Conservation (phyloP, 2,888 invertebrate genomes). For the Ophonus ardosiacus region DNA sequence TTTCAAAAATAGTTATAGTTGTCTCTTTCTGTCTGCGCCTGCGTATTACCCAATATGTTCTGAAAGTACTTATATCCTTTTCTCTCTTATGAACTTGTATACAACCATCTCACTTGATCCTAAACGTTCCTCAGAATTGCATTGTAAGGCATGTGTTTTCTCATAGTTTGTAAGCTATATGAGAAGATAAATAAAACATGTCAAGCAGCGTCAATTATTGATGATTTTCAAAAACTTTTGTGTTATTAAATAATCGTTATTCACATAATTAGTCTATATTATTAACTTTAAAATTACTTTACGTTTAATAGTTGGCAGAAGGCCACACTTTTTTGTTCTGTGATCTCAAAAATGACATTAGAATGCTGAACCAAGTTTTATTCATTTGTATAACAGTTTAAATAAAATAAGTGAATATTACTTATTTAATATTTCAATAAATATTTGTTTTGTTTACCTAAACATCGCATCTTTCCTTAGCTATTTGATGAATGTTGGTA, state of each 20-base stretch:
- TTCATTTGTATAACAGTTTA: too few relatives aligned
- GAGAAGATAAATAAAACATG: too few relatives aligned
- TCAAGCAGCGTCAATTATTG: constrained; percentile 8
- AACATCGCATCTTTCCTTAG: neutral
- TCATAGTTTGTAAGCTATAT: too few relatives aligned
- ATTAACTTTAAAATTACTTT: constrained; percentile 1
- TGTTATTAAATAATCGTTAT: neutral
- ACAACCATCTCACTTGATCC: too few relatives aligned
- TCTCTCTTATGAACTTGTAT: too few relatives aligned
- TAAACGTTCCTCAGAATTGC: too few relatives aligned
- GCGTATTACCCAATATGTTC: too few relatives aligned
- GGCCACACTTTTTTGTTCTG: neutral
- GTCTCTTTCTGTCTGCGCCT: too few relatives aligned
- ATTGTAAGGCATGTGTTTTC: too few relatives aligned
- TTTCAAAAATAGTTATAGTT: too few relatives aligned
- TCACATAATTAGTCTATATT: neutral
- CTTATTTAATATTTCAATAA: neutral
- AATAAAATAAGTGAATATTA: neutral
- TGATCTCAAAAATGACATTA: neutral
- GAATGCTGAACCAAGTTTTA: too few relatives aligned
- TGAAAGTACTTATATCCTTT: too few relatives aligned
- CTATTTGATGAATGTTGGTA: neutral
- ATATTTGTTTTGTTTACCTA: neutral
- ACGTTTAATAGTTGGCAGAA: constrained; percentile 12
- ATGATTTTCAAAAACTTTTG: neutral